These are phyloP conservation scores for Acronicta psi DNA, from an alignment of 2,888 invertebrate genomes.

Conservation along the genomic window DNA sequence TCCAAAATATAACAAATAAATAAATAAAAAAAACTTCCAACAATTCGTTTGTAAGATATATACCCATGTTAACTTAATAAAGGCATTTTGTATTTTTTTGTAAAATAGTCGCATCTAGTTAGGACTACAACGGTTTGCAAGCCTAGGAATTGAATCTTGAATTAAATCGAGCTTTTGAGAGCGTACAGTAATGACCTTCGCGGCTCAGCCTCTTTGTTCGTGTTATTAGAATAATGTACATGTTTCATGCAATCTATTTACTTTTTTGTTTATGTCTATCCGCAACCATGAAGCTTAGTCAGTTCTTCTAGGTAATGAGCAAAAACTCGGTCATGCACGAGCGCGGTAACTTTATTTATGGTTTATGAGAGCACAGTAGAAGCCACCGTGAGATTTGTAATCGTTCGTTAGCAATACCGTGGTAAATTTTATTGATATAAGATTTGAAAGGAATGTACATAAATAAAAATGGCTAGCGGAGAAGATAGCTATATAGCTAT, in stretches of 20 bases:
- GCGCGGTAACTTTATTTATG: slow-evolving; percentile 60
- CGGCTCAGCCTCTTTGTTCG: slow-evolving; percentile 60
- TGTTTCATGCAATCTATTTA: slow-evolving; percentile 67
- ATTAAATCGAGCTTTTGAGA: slow-evolving; percentile 51
- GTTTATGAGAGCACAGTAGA: slow-evolving; percentile 48
- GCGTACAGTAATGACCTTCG: slow-evolving; percentile 58
- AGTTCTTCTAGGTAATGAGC: slow-evolving; percentile 66
- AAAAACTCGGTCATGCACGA: slow-evolving; percentile 68
- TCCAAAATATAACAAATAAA: no score
- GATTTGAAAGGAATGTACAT: slow-evolving; percentile 19
- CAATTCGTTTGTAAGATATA: no score
- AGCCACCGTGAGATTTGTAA: slow-evolving; percentile 56
- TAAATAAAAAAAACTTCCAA: no score
- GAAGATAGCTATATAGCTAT: no score
- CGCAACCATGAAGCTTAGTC: slow-evolving; percentile 57
- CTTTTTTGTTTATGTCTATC: slow-evolving; percentile 62
- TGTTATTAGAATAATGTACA: slow-evolving; percentile 65
- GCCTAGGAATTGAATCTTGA: slow-evolving; percentile 38
- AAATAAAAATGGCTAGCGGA: no score
- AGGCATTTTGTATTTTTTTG: no score
- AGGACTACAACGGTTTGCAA: slow-evolving; percentile 38
- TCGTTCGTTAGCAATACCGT: slow-evolving; percentile 45
- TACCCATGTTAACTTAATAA: no score
- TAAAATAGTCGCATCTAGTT: no score
- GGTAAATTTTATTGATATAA: slow-evolving; percentile 51